Conservation (phyloP, 1,140 invertebrate genomes). For the Drosophila pseudoananassae region DNA sequence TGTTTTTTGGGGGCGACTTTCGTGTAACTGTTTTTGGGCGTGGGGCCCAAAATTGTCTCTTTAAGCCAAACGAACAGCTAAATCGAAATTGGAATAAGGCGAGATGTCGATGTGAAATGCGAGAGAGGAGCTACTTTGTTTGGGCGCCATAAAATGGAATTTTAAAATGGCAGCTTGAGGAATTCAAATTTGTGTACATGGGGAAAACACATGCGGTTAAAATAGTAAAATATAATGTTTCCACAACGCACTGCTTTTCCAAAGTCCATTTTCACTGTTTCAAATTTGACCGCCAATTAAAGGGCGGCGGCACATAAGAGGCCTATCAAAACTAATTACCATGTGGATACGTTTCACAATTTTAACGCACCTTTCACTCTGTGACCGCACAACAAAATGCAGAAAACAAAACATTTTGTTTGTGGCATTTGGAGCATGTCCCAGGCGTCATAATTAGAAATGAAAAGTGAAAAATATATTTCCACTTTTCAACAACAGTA, state of each 20-base stretch:
- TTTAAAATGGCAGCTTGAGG: not conserved
- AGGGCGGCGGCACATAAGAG: conserved; percentile 13
- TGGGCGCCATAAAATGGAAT: not conserved
- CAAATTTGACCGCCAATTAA: conserved; percentile 9
- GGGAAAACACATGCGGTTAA: too few relatives aligned
- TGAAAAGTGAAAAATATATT: conserved; percentile 77
- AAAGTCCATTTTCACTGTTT: not conserved
- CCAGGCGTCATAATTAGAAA: conserved; percentile 69
- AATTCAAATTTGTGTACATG: too few relatives aligned
- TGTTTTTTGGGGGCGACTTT: conserved; percentile 25
- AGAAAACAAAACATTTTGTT: conserved; percentile 51
- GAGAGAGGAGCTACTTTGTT: not conserved
- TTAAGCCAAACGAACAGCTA: conserved; percentile 13
- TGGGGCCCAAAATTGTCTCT: conserved; percentile 10
- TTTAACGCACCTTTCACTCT: conserved; percentile 43
- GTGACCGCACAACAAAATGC: conserved; percentile 26
- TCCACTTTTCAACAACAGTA: conserved; percentile 46
- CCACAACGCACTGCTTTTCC: too few relatives aligned
- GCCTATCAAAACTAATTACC: conserved; percentile 27
- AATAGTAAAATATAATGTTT: too few relatives aligned
- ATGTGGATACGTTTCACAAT: conserved; percentile 25
- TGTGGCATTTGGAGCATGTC: conserved; percentile 70
- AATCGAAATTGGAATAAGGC: conserved; percentile 21
- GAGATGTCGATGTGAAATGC: not conserved
- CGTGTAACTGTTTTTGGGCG: conserved; percentile 10